These are phyloP conservation scores for Alauda arvensis DNA, from an alignment of 2,797 vertebrate species.

Conservation along the genomic window DNA sequence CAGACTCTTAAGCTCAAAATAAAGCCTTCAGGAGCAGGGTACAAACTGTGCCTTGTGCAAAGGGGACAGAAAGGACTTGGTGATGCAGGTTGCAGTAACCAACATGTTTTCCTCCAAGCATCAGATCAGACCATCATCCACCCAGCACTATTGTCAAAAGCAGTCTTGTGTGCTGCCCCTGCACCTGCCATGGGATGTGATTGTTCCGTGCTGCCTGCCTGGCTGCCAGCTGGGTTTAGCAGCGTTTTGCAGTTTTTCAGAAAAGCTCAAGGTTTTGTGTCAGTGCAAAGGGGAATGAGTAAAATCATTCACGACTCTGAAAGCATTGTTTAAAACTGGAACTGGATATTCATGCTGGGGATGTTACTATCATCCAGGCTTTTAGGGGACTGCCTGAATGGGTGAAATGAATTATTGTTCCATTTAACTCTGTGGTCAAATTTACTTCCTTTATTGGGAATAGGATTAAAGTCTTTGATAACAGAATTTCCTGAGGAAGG, in stretches of 20 bases:
- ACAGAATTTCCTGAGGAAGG: slow-evolving; percentile 48
- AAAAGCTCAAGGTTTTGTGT: neutral
- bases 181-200: fast-evolving
- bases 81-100: neutral
- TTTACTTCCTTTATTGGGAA: slow-evolving; percentile 35
- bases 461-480: slow-evolving; percentile 52
- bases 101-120: neutral
- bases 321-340: neutral
- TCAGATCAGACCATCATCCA: neutral
- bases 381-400: neutral
- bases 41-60: neutral
- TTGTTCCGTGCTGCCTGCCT: neutral
- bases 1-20: neutral
- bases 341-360: neutral
- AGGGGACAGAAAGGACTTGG: neutral
- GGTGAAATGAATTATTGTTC: slow-evolving; percentile 13
- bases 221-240: neutral
- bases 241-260: neutral
- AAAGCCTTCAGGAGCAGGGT: neutral
- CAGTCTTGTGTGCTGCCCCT: neutral
- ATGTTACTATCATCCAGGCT: neutral
- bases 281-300: neutral
- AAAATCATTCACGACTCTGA: neutral
- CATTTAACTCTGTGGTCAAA: slow-evolving; percentile 1
- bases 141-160: neutral